Percentiles rank a stretch among this genome's conserved stretches.
Evolutionary conservation across 2,888 invertebrate species (phyloP).

Genomic region (Eilema depressum): DNA sequence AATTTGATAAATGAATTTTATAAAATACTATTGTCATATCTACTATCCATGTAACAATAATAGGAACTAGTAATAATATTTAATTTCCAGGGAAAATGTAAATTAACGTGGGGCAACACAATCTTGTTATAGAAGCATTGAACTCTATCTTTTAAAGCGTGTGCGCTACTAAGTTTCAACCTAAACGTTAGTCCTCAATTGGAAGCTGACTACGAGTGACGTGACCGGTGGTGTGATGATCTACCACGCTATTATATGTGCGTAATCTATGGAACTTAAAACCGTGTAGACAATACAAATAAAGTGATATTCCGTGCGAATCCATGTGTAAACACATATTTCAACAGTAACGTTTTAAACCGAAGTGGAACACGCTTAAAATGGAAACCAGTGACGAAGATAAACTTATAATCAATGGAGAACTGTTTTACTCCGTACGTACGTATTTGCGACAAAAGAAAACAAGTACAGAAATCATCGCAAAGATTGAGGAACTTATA

Average conservation of each 20-base stretch:
- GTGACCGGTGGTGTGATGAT: neutral
- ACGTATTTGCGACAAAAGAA: conserved; percentile 40
- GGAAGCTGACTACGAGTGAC: neutral
- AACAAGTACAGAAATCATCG: conserved; percentile 35
- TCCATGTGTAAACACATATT: neutral
- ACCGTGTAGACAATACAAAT: neutral
- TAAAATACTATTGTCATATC: neutral
- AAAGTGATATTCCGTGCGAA: neutral
- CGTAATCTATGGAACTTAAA: neutral
- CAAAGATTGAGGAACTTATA: conserved; percentile 36
- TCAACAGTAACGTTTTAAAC: neutral
- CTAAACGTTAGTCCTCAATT: conserved; percentile 7
- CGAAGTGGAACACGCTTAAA: conserved; percentile 16
- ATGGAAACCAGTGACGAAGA: conserved; percentile 34
- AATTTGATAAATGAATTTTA: too few species aligned
- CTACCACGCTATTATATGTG: neutral
- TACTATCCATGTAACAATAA: neutral
- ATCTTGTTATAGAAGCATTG: neutral
- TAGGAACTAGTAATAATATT: neutral
- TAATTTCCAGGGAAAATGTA: neutral
- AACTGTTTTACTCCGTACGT: conserved; percentile 33
- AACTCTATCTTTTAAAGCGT: conserved; percentile 39
- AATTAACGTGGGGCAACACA: neutral
- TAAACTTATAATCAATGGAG: conserved; percentile 39
- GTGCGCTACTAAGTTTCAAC: conserved; percentile 29